Evolutionary conservation across 2,888 invertebrate genomes (phyloP).

Genomic region (Cryptosula pallasiana): DNA sequence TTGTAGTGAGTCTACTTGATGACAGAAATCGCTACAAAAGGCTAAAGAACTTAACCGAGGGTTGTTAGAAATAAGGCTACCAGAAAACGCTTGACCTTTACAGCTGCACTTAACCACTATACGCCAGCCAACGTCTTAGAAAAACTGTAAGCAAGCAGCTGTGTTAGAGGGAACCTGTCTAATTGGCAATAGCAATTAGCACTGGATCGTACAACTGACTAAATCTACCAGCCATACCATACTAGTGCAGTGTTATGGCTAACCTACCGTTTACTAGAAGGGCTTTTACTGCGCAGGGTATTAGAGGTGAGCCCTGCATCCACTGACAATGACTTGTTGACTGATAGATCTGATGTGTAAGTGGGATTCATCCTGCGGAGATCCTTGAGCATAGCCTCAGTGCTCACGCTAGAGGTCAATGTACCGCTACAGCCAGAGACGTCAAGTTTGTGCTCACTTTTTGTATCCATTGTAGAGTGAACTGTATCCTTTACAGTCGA

Average conservation of each 20-base stretch:
- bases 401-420: not conserved
- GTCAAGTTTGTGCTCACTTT: conserved; percentile 18
- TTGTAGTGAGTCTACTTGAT: too few species aligned
- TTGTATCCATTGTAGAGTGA: conserved; percentile 12
- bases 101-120: too few species aligned
- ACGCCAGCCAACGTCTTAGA: too few species aligned
- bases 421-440: not conserved
- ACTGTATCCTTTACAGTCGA: too few species aligned
- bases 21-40: too few species aligned
- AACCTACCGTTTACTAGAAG: not conserved
- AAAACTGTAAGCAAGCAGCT: not conserved
- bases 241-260: too few species aligned
- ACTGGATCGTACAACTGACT: too few species aligned
- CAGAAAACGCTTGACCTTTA: too few species aligned
- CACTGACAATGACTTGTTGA: not conserved
- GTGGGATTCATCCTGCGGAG: conserved; percentile 18
- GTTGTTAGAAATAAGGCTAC: too few species aligned
- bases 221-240: too few species aligned
- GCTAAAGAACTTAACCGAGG: too few species aligned
- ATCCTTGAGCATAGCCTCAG: conserved; percentile 18
- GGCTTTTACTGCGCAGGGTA: not conserved
- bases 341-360: not conserved
- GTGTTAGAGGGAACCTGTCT: too few species aligned
- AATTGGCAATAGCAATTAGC: not conserved
- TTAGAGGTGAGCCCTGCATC: conserved; percentile 1